These are phyloP conservation scores for Epistrophella euchroma DNA, from an alignment of 2,888 invertebrate genomes.

Conservation along the genomic window DNA sequence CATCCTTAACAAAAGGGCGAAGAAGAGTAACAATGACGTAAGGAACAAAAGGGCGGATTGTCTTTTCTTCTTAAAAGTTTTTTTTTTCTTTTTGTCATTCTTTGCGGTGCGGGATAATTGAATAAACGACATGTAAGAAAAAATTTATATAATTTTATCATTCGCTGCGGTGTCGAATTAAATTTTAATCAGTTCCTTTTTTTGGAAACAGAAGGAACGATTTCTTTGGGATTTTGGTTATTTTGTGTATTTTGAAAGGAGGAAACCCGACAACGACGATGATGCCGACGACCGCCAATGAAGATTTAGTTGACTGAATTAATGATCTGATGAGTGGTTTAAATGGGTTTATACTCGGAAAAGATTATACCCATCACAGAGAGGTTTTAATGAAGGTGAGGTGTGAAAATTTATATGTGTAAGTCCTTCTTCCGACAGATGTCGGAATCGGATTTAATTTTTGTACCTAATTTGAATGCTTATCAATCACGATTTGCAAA, in stretches of 20 bases:
- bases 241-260: slow-evolving; percentile 1
- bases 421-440: slow-evolving; percentile 38
- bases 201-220: background rate
- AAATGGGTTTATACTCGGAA: slow-evolving; percentile 17
- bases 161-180: slow-evolving; percentile 70
- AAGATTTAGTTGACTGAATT: slow-evolving; percentile 66
- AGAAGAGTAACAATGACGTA: slow-evolving; percentile 56
- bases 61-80: slow-evolving; percentile 31
- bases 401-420: slow-evolving; percentile 25
- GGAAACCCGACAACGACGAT: background rate
- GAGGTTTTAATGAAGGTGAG: slow-evolving; percentile 45
- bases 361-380: slow-evolving; percentile 20
- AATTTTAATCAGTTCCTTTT: slow-evolving; percentile 66
- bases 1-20: slow-evolving; percentile 27
- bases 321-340: slow-evolving; percentile 60
- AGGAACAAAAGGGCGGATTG: slow-evolving; percentile 59
- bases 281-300: slow-evolving; percentile 36
- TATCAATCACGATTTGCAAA: slow-evolving; percentile 40
- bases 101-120: slow-evolving; percentile 59
- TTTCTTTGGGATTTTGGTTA: background rate
- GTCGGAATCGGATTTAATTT: slow-evolving; percentile 10
- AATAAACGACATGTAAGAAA: slow-evolving; percentile 66
- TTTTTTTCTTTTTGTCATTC: slow-evolving; percentile 8
- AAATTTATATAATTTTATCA: slow-evolving; percentile 53
- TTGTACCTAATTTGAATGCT: slow-evolving; percentile 4